Evolutionary conservation across 2,797 vertebrate species (phyloP).

Genomic region (Lepidocolaptes lacrymiger): DNA sequence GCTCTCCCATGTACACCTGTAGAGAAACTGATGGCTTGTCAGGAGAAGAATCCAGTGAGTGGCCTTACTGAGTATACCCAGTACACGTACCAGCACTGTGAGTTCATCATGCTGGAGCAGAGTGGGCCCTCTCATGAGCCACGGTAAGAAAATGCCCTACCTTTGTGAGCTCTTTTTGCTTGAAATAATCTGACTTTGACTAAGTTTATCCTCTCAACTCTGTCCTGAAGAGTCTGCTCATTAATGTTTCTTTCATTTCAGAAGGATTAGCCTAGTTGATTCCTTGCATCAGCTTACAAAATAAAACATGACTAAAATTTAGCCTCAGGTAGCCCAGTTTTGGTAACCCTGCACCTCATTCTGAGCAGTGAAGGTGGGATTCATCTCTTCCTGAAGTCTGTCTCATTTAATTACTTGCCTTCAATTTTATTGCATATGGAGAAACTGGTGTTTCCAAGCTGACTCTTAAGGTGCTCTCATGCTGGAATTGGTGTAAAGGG

Average conservation of each 20-base stretch:
- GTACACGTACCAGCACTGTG: slow-evolving; percentile 88
- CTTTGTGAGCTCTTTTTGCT: neutral
- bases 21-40: slow-evolving; percentile 88
- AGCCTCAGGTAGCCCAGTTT: neutral
- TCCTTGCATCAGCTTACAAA: neutral
- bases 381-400: neutral
- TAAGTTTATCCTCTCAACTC: neutral
- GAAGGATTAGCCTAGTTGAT: neutral
- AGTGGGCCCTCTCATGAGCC: slow-evolving; percentile 94
- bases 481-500: neutral
- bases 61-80: slow-evolving; percentile 93
- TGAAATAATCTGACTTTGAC: neutral
- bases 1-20: slow-evolving; percentile 55
- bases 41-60: slow-evolving; percentile 92
- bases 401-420: neutral
- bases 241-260: neutral
- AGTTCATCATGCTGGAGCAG: slow-evolving; percentile 91
- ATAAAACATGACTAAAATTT: neutral
- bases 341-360: neutral
- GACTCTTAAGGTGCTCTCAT: neutral
- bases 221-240: neutral
- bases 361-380: neutral
- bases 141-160: slow-evolving; percentile 77
- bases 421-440: rapidly evolving
- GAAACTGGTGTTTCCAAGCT: neutral